Conservation (phyloP, 2,113 vertebrate species). For the Fulica atra region DNA sequence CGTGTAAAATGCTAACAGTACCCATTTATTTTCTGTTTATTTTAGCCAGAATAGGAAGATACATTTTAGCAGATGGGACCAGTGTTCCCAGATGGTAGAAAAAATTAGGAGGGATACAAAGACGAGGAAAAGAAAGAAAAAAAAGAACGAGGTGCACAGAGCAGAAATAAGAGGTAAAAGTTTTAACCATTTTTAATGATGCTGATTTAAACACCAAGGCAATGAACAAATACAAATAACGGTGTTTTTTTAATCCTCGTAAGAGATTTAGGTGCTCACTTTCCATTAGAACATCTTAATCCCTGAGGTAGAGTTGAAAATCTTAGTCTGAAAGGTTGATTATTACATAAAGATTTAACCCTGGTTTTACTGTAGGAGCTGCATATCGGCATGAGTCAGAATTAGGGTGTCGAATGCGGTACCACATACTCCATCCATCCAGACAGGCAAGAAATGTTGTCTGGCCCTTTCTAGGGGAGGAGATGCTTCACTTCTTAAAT, state of each 20-base stretch:
- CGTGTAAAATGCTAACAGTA: slow-evolving; percentile 2
- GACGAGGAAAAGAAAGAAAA: not conserved
- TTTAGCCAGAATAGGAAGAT: slow-evolving; percentile 17
- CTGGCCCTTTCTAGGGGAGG: not conserved
- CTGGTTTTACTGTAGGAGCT: not conserved
- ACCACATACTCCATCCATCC: not conserved
- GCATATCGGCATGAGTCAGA: not conserved
- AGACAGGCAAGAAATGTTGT: not conserved
- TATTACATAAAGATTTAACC: slow-evolving; percentile 6
- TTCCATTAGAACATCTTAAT: slow-evolving; percentile 36
- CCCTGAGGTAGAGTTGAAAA: slow-evolving; percentile 12
- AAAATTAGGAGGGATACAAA: not conserved
- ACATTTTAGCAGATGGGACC: slow-evolving; percentile 31
- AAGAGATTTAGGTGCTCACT: slow-evolving; percentile 8
- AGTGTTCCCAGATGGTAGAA: slow-evolving; percentile 2
- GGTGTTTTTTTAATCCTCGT: not conserved
- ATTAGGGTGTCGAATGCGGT: not conserved
- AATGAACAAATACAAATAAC: slow-evolving; percentile 38
- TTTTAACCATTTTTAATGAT: not conserved
- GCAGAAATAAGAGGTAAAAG: slow-evolving; percentile 2
- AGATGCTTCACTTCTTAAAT: not conserved
- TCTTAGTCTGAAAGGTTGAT: slow-evolving; percentile 13
- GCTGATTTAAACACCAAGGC: not conserved
- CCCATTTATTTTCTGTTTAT: slow-evolving; percentile 14
- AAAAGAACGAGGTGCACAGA: not conserved